These are phyloP conservation scores for Eleutherodactylus coqui DNA, from an alignment of 2,797 vertebrate genomes.

Conservation along the genomic window DNA sequence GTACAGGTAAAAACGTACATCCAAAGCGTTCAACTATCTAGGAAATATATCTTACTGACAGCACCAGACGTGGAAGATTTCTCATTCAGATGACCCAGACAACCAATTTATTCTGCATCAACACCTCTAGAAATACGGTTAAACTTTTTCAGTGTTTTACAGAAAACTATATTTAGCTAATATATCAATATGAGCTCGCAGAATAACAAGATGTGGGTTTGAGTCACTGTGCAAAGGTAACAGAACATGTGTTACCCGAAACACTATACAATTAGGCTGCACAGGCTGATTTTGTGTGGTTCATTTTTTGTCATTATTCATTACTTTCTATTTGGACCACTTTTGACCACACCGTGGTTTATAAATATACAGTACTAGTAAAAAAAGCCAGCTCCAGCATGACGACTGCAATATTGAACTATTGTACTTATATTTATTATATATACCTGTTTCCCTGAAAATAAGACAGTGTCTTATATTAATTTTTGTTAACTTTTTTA, in stretches of 20 bases:
- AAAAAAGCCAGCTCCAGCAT: no score
- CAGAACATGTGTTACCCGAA: neutral
- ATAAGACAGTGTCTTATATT: no score
- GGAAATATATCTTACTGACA: neutral
- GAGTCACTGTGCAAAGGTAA: neutral
- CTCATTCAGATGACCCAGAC: neutral
- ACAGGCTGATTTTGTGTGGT: neutral
- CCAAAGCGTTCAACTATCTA: slow-evolving; percentile 6
- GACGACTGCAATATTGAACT: no score
- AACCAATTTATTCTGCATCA: slow-evolving; percentile 4
- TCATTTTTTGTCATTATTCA: no score
- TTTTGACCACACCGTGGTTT: no score
- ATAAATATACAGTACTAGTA: no score
- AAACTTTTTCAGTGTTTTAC: neutral
- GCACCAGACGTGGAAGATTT: neutral
- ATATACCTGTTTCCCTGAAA: no score
- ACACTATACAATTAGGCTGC: neutral
- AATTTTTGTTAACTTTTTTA: no score
- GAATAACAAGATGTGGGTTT: neutral
- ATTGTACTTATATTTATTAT: no score
- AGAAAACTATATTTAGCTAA: slow-evolving; percentile 5
- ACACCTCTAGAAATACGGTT: neutral
- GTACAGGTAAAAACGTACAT: neutral
- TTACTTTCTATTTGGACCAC: no score
- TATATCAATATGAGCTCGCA: neutral